These are phyloP conservation scores for Myotis vivesi DNA, from an alignment of 2,797 vertebrate genomes.

Conservation along the genomic window DNA sequence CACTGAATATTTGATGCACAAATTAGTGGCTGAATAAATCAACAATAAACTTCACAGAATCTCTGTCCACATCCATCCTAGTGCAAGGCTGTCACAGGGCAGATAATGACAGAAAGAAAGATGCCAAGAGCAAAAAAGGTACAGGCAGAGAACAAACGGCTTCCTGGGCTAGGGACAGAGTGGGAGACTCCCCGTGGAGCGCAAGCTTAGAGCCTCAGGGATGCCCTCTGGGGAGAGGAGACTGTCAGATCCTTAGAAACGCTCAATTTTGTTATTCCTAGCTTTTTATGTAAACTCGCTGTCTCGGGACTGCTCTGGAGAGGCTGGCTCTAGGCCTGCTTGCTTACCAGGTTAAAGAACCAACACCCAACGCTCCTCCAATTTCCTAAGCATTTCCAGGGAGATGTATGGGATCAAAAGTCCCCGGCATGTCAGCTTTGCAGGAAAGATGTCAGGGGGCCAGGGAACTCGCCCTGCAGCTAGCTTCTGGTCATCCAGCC, in stretches of 20 bases:
- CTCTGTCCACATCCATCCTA: not conserved
- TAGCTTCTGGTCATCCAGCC: not conserved
- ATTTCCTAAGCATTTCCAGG: not conserved
- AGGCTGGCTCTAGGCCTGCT: not conserved
- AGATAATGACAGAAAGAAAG: not conserved
- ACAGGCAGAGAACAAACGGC: not conserved
- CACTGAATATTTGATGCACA: not conserved
- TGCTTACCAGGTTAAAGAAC: not conserved
- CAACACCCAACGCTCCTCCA: not conserved
- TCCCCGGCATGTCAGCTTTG: not conserved
- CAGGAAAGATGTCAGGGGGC: not conserved
- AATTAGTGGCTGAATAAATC: not conserved
- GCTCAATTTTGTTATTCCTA: not conserved
- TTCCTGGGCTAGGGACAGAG: not conserved
- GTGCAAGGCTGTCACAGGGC: not conserved
- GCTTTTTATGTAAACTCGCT: not conserved
- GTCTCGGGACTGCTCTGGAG: not conserved
- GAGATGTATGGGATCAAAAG: not conserved
- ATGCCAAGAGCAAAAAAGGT: not conserved
- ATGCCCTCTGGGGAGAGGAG: accelerated
- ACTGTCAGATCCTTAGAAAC: not conserved
- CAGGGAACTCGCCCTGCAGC: not conserved
- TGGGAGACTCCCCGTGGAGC: not conserved
- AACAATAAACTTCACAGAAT: not conserved
- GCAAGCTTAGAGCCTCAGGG: not conserved